Base-by-base conservation (phyloP, 2,797 vertebrate species). In the Crocidura indochinensis region DNA sequence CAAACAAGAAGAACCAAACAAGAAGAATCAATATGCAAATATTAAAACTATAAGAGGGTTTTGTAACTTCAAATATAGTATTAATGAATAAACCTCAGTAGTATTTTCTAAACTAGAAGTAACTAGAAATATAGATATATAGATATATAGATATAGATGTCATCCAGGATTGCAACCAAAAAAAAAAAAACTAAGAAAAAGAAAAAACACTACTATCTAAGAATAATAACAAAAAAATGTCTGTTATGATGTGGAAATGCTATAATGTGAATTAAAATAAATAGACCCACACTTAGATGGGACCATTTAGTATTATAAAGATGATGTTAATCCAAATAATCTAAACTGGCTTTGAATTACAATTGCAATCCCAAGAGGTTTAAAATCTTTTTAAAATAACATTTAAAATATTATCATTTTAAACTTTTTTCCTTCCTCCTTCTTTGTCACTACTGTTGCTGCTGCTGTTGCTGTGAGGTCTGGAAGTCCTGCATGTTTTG, bases 191-290 rank as follows among this genome's bases (percentile, higher is more conserved):
- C 2, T 38, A 38, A 38, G 38, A 38, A 38, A 38, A 38, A 38
- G 2, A 2, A 38, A 38, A 38, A 38, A 38, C 38, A 27, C 15
- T 77, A n/a, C 56, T 20, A 49, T 49, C 62, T 77, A 88, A 86
- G 77, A 90, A 83, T 92, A 73, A 64, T 75, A 78, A 90, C 20
- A 83, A 84, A 73, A 38, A 22, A 94, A 88, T 83, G 9, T 62
- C 72, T 27, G 68, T 44, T 72, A 44, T 11, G 46, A 6, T 44
- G 64, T 19, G 20, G 26, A 91, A 77, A 4, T 27, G 17, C 8
- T 44, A 26, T 60, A 82, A 49, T 7, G 24, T 67, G 56, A 2
- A 69, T n/a, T 2, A 31, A 24, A 67, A 76, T 73, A 12, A 64
- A 27, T 8, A 84, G 69, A 87, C 11, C 60, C 0, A 51, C 26